Base-by-base conservation (phyloP, 2,888 invertebrate genomes). In the Pegoplata infirma region DNA sequence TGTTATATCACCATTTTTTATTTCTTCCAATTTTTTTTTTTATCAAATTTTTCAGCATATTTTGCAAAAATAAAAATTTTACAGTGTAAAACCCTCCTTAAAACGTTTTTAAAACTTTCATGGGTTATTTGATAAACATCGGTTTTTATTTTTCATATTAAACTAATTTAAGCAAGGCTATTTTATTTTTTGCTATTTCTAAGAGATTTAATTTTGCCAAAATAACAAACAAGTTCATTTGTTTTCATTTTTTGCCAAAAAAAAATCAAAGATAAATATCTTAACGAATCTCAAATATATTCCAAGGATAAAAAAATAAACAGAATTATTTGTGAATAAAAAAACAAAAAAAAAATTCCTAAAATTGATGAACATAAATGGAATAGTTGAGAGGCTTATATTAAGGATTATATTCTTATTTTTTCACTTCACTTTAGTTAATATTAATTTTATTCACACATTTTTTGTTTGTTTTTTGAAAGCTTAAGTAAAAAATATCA, bases 371-470 rank as follows among this genome's bases (percentile, higher is more conserved):
- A 56, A 64, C 25, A 73, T 12, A 63, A 63, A 72, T 73, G 56
- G 47, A 44, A 47, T 49, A 56, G 2, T 8, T 36, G 12, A 3
- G 25, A n/a, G 36, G 36, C 36, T 36, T 25, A 64, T 16, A 36
- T 17, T 55, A 47, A 56, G 53, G 63, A 56, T 56, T 61, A 16
- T 56, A 32, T 23, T 16, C 40, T 12, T 47, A 21, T 1, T 25
- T 25, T 17, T 40, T 40, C 36, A 32, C n/a, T n/a, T n/a, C 5
- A 14, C 2, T 28, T 12, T 10, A 68, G 12, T 63, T 63, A 21
- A 46, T 66, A 73, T 58, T 40, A 66, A 19, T 58, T 28, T 58
- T 73, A 73, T 73, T 73, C 58, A 73, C 73, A 73, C 73, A 66
- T 58, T 73, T 19, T 51, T 28, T 44, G 40, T 55, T 28, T n/a